Evolutionary conservation across 2,888 invertebrate species (phyloP).

Genomic region (Tachina grossa): DNA sequence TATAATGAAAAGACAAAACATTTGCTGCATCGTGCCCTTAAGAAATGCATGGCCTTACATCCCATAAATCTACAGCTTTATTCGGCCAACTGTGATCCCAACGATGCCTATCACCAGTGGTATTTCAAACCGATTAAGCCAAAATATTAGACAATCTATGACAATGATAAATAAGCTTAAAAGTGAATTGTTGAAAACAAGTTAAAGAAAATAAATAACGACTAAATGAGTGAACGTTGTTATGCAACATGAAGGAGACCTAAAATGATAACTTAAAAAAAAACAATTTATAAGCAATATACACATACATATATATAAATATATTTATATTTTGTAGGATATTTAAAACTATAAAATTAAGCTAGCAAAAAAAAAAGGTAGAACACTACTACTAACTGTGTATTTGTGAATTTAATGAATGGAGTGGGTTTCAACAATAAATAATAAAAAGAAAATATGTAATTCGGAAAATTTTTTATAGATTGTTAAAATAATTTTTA

Average conservation of each 20-base stretch:
- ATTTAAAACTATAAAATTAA: slow-evolving; percentile 53
- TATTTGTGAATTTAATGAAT: slow-evolving; percentile 24
- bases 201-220: slow-evolving; percentile 16
- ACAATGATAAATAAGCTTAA: background rate
- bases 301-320: slow-evolving; percentile 37
- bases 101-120: slow-evolving; percentile 95
- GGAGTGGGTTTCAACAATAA: slow-evolving; percentile 63
- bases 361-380: slow-evolving; percentile 15
- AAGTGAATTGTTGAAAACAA: slow-evolving; percentile 10
- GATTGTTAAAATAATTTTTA: slow-evolving; percentile 37
- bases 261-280: slow-evolving; percentile 22
- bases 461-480: slow-evolving; percentile 35
- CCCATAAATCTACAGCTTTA: slow-evolving; percentile 90
- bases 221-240: slow-evolving; percentile 40
- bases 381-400: slow-evolving; percentile 22
- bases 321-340: slow-evolving; percentile 63
- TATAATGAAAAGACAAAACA: slow-evolving; percentile 91
- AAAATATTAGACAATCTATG: slow-evolving; percentile 83
- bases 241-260: slow-evolving; percentile 25
- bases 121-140: slow-evolving; percentile 89
- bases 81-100: slow-evolving; percentile 91
- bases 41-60: slow-evolving; percentile 92
- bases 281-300: slow-evolving; percentile 64
- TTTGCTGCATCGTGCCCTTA: slow-evolving; percentile 89
- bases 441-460: background rate